Evolutionary conservation across 2,113 vertebrate genomes (phyloP).

Genomic region (Cryptomyrus ogoouensis): DNA sequence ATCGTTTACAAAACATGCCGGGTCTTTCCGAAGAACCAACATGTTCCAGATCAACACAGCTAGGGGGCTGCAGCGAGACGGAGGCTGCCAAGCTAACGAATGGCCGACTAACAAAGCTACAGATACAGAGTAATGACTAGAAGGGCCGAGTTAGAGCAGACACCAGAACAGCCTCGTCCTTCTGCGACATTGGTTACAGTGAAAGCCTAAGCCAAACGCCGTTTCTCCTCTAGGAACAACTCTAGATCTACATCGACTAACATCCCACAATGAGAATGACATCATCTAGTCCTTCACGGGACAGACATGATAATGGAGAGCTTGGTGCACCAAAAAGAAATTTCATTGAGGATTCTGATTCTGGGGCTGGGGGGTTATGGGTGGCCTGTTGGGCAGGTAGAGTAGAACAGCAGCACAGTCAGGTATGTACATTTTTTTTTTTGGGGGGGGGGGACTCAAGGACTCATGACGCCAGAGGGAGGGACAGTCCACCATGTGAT

Average conservation of each 20-base stretch:
- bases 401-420: neutral
- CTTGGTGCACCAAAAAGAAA: neutral
- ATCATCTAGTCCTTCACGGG: neutral
- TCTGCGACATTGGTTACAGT: conserved; percentile 32
- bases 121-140: conserved; percentile 11
- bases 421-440: neutral
- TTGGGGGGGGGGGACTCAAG: neutral
- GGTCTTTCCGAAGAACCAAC: conserved; percentile 53
- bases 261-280: neutral
- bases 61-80: conserved; percentile 43
- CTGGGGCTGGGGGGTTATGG: neutral
- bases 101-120: conserved; percentile 38
- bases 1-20: conserved; percentile 38
- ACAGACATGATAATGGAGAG: neutral
- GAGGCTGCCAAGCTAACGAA: conserved; percentile 41
- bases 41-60: conserved; percentile 47
- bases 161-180: conserved; percentile 33
- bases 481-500: neutral
- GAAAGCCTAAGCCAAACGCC: conserved; percentile 1
- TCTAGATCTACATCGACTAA: neutral
- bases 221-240: neutral
- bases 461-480: neutral
- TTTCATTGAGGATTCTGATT: neutral
- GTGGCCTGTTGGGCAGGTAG: neutral
- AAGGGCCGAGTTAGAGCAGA: neutral